Evolutionary conservation across 2,888 invertebrate genomes (phyloP), one percentile per base, ranked within the genome.

Genomic region (Erebia ligea): DNA sequence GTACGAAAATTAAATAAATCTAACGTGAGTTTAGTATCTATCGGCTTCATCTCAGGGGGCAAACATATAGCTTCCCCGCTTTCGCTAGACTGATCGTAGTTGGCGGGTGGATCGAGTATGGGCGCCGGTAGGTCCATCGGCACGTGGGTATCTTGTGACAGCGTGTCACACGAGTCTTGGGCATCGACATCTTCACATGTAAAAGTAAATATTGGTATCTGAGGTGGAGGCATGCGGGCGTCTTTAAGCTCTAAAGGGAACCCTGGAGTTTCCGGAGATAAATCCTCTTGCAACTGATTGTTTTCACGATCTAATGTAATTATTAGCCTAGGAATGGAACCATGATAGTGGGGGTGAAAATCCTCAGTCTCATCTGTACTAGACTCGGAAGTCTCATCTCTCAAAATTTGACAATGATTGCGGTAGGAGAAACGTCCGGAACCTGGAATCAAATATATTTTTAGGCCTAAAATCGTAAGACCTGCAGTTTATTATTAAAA

Each of bases 111-210:
- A 1, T 81, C 84, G 6, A 87, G 86, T 1, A 87, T 80, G 0
- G 82, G 82, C 0, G 91, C 89, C 1, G 88, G 84, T 11, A 79
- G 73, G 15, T 83, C 82, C 9, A 77, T 71, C 1, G 81, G 81
- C 9, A 81, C 79, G 56, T 83, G 75, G 6, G 81, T 82, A 34
- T 84, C 82, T 68, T 79, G 81, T 48, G 78, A 72, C 25, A 57
- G 73, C 0, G 79, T 76, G 67, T 84, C 81, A 66, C 77, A 81
- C 42, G 80, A 77, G 2, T 82, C 76, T 64, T 75, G 81, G 57
- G 87, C 90, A 69, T 92, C 92, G 67, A 86, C 89, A 75, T 92
- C 93, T 70, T 91, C 92, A 73, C 92, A 92, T 0, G 92, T 92
- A 74, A 92, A 92, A 0, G 92, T 89, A 74, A 93, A 93, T 2